Conservation (phyloP, 2,797 vertebrate genomes). For the Leptatherina wallacei region DNA sequence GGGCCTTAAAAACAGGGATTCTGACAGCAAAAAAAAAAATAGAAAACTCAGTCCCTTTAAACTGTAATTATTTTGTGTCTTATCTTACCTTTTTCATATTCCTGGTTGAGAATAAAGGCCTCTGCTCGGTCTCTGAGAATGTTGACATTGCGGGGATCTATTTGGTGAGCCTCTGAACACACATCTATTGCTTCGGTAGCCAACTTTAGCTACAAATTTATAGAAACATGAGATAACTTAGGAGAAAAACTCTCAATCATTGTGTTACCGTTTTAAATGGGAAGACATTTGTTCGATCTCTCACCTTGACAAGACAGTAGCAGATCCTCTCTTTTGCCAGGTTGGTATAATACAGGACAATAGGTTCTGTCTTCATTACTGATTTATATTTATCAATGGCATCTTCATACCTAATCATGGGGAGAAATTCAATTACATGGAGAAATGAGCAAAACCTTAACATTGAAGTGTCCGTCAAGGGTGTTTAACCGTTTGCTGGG, state of each 20-base stretch:
- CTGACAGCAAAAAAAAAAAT: neutral
- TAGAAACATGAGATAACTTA: neutral
- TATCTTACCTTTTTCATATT: slow-evolving; percentile 85
- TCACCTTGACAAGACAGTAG: slow-evolving; percentile 85
- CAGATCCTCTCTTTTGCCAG: slow-evolving; percentile 87
- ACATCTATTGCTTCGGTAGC: slow-evolving; percentile 79
- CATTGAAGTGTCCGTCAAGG: neutral
- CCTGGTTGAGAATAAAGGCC: slow-evolving; percentile 88
- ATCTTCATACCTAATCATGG: slow-evolving; percentile 76
- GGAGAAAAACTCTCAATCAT: neutral
- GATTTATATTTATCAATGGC: slow-evolving; percentile 86
- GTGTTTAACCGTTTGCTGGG: neutral
- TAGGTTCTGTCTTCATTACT: slow-evolving; percentile 84
- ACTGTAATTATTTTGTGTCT: no score
- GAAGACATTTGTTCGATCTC: neutral
- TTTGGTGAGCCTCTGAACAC: slow-evolving; percentile 87
- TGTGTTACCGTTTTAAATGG: no score
- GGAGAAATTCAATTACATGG: neutral
- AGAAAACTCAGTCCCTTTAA: no score
- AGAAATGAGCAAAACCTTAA: neutral
- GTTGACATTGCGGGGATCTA: slow-evolving; percentile 84
- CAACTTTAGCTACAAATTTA: slow-evolving; percentile 69
- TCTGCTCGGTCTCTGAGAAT: slow-evolving; percentile 87
- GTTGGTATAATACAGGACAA: slow-evolving; percentile 78
- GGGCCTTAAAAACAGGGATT: neutral